phyloP scores from a whole-genome alignment of 2,888 invertebrate species.

The Trypoxylon attenuatum region DNA sequence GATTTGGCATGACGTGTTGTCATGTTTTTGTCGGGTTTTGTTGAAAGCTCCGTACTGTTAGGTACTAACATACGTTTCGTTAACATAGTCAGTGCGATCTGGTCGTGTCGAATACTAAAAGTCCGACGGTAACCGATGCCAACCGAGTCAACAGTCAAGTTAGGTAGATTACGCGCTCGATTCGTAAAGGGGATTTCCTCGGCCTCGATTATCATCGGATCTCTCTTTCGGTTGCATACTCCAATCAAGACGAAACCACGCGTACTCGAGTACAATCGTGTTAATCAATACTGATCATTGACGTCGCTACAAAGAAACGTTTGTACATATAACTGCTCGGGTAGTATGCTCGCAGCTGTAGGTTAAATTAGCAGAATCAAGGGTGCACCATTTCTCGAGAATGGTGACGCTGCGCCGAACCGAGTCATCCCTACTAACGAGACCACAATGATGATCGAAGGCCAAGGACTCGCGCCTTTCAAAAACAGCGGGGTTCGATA shows the following conservation, averaged over 20 bases:
- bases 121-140: too few relatives aligned
- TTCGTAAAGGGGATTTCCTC: slow-evolving; percentile 1
- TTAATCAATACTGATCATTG: slow-evolving; percentile 29
- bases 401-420: too few relatives aligned
- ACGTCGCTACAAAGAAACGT: slow-evolving; percentile 20
- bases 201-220: slow-evolving; percentile 28
- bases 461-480: slow-evolving; percentile 9
- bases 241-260: too few relatives aligned
- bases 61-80: slow-evolving; percentile 44
- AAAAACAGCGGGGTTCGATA: background rate
- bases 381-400: slow-evolving; percentile 13
- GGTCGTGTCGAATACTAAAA: slow-evolving; percentile 52
- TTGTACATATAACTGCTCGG: slow-evolving; percentile 34
- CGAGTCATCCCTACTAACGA: too few relatives aligned
- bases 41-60: slow-evolving; percentile 49
- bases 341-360: slow-evolving; percentile 12
- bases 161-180: too few relatives aligned
- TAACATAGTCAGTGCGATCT: slow-evolving; percentile 26
- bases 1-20: slow-evolving; percentile 58
- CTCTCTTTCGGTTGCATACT: background rate
- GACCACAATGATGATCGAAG: slow-evolving; percentile 30
- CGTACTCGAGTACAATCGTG: slow-evolving; percentile 30
- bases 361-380: background rate
- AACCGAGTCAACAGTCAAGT: too few relatives aligned
- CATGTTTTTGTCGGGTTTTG: slow-evolving; percentile 55